A percentile compares a stretch with the other conserved stretches of the same genome.
Conservation (phyloP, 2,797 vertebrate genomes). For the Chloroceryle amazona region DNA sequence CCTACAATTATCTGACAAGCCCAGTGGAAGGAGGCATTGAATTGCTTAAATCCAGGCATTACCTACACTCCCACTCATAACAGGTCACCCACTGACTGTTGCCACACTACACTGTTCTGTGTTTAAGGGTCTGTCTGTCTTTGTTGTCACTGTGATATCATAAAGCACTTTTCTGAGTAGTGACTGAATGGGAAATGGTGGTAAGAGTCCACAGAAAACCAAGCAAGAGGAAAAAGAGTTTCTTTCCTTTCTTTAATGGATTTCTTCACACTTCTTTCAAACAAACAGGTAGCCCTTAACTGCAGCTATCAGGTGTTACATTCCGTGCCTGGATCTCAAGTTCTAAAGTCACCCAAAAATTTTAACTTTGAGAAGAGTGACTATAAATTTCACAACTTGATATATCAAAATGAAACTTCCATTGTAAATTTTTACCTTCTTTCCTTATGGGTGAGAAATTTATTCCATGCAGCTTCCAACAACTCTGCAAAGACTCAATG, state of each 20-base stretch:
- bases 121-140: not conserved
- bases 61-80: not conserved
- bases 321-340: not conserved
- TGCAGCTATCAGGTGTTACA: not conserved
- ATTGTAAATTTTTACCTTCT: not conserved
- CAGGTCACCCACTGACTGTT: not conserved
- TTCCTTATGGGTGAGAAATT: not conserved
- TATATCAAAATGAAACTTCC: not conserved
- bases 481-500: not conserved
- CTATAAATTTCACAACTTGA: not conserved
- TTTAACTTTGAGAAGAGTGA: not conserved
- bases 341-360: not conserved
- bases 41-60: not conserved
- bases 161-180: not conserved
- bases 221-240: not conserved
- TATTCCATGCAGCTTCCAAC: not conserved
- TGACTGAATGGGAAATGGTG: not conserved
- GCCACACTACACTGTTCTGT: too few relatives aligned
- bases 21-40: too few relatives aligned
- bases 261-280: not conserved
- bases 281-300: not conserved
- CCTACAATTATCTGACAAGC: not conserved
- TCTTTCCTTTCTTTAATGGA: not conserved
- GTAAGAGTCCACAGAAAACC: not conserved
- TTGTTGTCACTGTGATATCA: not conserved